Evolutionary conservation across 2,797 vertebrate genomes (phyloP).

Genomic region (Sebastes aleutianus): DNA sequence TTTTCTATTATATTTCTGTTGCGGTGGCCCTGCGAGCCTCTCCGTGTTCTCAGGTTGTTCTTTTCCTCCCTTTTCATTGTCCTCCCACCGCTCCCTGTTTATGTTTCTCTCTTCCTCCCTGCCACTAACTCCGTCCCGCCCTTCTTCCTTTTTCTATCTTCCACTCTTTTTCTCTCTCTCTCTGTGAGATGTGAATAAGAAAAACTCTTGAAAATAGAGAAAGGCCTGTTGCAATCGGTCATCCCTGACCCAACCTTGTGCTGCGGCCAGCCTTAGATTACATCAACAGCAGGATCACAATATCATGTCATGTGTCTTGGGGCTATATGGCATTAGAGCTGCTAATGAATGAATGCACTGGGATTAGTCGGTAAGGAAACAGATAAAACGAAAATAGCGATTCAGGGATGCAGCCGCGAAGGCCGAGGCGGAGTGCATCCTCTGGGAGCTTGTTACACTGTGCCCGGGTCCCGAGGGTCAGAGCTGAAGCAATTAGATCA

Average conservation of each 20-base stretch:
- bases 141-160: neutral
- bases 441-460: slow-evolving; percentile 90
- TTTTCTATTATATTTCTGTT: slow-evolving; percentile 61
- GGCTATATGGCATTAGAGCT: slow-evolving; percentile 70
- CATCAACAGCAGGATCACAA: slow-evolving; percentile 36
- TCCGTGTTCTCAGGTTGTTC: slow-evolving; percentile 36
- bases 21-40: slow-evolving; percentile 37
- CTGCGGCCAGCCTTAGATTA: slow-evolving; percentile 25
- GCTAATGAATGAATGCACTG: slow-evolving; percentile 86
- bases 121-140: neutral
- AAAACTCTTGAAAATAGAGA: slow-evolving; percentile 7
- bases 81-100: slow-evolving; percentile 30
- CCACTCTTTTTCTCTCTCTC: neutral
- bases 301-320: slow-evolving; percentile 29
- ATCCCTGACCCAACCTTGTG: slow-evolving; percentile 8
- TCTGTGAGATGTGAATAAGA: neutral
- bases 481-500: slow-evolving; percentile 87
- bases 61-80: slow-evolving; percentile 23
- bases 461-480: slow-evolving; percentile 79
- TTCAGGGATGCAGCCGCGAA: slow-evolving; percentile 65
- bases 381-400: slow-evolving; percentile 47
- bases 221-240: slow-evolving; percentile 46
- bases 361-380: slow-evolving; percentile 41
- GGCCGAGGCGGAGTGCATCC: slow-evolving; percentile 75
- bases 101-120: slow-evolving; percentile 13